Percentiles rank a stretch among this genome's conserved stretches.
phyloP scores from a whole-genome alignment of 2,797 vertebrate species.

The Catharus ustulatus region DNA sequence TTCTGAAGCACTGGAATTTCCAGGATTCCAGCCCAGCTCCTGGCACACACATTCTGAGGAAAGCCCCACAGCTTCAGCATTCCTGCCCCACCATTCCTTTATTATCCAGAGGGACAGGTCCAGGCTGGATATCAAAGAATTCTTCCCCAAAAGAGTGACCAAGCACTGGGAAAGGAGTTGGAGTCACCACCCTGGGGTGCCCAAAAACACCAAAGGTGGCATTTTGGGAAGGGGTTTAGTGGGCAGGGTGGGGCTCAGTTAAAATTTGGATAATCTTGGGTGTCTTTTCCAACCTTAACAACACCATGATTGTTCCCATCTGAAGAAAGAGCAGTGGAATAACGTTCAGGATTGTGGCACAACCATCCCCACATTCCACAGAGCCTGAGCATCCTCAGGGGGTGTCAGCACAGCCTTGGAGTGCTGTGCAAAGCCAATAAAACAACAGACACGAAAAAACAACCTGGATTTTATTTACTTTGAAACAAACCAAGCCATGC shows the following conservation, averaged over 20 bases:
- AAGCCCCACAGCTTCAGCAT: too few species aligned
- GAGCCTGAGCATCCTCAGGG: accelerated
- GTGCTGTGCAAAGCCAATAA: neutral
- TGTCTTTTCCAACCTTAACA: neutral
- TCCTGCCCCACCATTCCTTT: neutral
- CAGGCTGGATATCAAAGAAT: neutral
- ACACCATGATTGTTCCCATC: neutral
- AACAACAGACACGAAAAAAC: neutral
- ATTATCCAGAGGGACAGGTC: neutral
- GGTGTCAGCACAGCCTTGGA: neutral
- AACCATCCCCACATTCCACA: accelerated
- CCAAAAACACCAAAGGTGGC: accelerated
- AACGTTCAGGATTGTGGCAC: accelerated
- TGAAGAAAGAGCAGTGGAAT: neutral
- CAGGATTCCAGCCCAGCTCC: accelerated
- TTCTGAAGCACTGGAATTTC: neutral
- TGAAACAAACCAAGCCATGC: neutral
- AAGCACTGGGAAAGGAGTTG: neutral
- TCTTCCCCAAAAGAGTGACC: neutral
- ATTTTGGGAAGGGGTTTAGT: neutral
- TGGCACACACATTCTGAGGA: too few species aligned
- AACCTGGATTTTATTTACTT: neutral
- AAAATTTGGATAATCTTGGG: too few species aligned
- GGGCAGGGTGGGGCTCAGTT: neutral
- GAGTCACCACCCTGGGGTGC: neutral